Evolutionary conservation across 2,888 invertebrate genomes (phyloP), one percentile per base, ranked within the genome.

Genomic region (Ichneumoninae sp.): DNA sequence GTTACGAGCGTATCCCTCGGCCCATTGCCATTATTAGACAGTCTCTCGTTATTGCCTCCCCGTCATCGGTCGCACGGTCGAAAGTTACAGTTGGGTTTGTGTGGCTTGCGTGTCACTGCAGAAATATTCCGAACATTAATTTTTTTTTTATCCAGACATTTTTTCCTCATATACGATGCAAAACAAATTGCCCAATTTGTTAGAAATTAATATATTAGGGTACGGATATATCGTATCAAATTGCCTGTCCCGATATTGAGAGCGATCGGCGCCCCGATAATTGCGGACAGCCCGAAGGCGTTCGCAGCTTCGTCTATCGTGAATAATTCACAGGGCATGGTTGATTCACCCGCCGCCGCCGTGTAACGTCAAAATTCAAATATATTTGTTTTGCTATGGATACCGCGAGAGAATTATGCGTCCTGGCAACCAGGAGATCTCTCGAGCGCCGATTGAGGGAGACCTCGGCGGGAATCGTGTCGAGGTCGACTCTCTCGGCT

Each of bases 401-500:
- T 22, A 47, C 0, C 44, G 60, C n/a, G 19, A 33, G 65, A 65
- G 16, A 19, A 75, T 36, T n/a, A 33, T 40, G 52, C 50, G 65
- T 40, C 26, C 57, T 22, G 36, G 36, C n/a, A n/a, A 22, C 13
- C 66, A 33, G 60, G 52, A 30, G 30, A 36, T 65, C 47, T 66
- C 66, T 54, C 54, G 66, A 60, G 65, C 13, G 60, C 5, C 19
- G 50, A 74, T 65, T 36, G 78, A 57, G 62, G 52, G 40, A 80
- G 86, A 75, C 86, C 86, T 86, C 82, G 86, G 50, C 71, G 62
- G 52, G 78, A 82, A 86, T 86, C 82, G 80, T 78, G 77, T 75
- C 86, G 82, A 86, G 86, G 86, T 86, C 82, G 86, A 78, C 77
- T 84, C 84, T 82, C 82, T 82, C 80, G 86, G 62, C 47, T 84